Percentiles rank a stretch among this genome's conserved stretches.
These are phyloP conservation scores for Agrenia bidenticulata DNA, from an alignment of 2,888 invertebrate genomes.

Conservation along the genomic window DNA sequence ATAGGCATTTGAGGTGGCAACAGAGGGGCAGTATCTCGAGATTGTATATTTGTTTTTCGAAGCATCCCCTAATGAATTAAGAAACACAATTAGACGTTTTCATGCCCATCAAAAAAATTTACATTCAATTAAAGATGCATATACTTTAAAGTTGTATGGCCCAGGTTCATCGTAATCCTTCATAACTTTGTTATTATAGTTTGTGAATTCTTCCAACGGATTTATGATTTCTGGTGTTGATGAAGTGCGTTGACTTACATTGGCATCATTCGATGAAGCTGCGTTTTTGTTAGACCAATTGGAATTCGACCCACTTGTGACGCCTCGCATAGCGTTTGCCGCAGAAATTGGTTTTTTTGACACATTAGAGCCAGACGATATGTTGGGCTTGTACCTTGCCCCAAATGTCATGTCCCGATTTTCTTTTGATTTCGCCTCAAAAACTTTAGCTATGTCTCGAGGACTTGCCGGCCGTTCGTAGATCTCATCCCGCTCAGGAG, in stretches of 20 bases:
- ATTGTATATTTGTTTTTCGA: conserved; percentile 17
- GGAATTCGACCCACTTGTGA: background rate
- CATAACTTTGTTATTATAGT: conserved; percentile 21
- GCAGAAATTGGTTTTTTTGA: background rate
- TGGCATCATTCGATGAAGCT: background rate
- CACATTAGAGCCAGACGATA: background rate
- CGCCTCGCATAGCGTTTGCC: background rate
- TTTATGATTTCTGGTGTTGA: conserved; percentile 23
- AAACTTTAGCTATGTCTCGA: conserved; percentile 42
- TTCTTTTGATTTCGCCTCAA: conserved; percentile 37
- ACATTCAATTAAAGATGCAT: too few relatives aligned
- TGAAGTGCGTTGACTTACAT: background rate
- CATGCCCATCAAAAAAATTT: too few relatives aligned
- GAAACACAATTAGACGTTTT: background rate
- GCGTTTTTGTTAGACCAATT: background rate
- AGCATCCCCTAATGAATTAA: conserved; percentile 21
- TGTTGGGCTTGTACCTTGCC: conserved; percentile 30
- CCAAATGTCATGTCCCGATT: conserved; percentile 14
- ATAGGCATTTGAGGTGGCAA: conserved; percentile 3
- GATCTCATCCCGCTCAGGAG: conserved; percentile 13
- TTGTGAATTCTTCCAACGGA: conserved; percentile 43
- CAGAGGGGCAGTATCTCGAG: background rate
- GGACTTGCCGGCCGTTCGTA: conserved; percentile 38
- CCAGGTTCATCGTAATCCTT: conserved; percentile 28
- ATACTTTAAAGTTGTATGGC: conserved; percentile 33